A percentile compares a stretch with the other conserved stretches of the same genome.
These are phyloP conservation scores for Sphenopsis melanotis DNA, from an alignment of 2,797 vertebrate species.

Conservation along the genomic window DNA sequence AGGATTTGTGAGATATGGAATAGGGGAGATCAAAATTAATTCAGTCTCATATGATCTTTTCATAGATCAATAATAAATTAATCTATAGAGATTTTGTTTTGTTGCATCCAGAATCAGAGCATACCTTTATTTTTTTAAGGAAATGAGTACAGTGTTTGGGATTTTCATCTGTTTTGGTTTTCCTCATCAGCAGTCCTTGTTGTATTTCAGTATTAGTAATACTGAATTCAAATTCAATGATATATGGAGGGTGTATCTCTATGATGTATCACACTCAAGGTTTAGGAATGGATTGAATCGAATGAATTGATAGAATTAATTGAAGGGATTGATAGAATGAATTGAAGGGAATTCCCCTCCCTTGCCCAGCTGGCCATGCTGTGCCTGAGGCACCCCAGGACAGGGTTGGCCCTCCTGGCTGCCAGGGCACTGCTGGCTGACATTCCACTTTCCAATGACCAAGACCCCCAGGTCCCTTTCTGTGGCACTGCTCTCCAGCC, in stretches of 20 bases:
- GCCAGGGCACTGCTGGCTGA: not conserved
- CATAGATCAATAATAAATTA: not conserved
- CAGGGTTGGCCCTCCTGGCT: fast-evolving
- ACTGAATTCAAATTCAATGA: conserved; percentile 17
- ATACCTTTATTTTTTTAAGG: not conserved
- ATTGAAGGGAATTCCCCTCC: not conserved
- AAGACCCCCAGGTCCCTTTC: not conserved
- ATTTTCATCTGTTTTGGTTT: not conserved
- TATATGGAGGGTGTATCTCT: not conserved
- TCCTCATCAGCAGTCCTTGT: not conserved
- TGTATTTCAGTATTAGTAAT: not conserved
- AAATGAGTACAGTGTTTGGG: not conserved
- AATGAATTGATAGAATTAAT: not conserved
- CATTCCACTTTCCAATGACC: fast-evolving
- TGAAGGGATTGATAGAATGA: not conserved
- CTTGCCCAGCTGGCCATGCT: fast-evolving
- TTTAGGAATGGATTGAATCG: not conserved
- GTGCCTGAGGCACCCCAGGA: not conserved
- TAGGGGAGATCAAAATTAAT: not conserved
- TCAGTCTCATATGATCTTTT: not conserved
- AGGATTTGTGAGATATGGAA: not conserved
- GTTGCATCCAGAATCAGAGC: not conserved
- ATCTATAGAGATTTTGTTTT: not conserved
- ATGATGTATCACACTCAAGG: not conserved
- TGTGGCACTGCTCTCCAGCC: not conserved